Evolutionary conservation across 2,113 vertebrate genomes (phyloP).

Genomic region (Pycnonotus jocosus): DNA sequence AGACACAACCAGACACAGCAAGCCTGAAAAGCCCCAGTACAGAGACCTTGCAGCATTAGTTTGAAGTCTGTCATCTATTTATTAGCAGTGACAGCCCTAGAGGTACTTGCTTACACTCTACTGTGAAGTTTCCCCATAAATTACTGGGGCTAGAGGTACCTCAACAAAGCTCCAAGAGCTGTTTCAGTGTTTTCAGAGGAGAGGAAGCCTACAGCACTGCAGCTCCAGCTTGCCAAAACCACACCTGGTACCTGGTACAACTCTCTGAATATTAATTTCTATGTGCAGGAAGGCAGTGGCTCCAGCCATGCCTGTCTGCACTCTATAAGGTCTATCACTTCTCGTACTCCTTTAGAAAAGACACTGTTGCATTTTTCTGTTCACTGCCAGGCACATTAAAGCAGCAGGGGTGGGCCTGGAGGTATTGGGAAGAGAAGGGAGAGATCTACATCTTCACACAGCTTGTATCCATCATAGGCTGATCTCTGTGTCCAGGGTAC

Average conservation of each 20-base stretch:
- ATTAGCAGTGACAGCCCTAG: neutral
- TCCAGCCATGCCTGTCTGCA: neutral
- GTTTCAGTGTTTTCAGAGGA: neutral
- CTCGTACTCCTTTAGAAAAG: neutral
- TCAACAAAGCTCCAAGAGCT: neutral
- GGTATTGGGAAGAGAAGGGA: neutral
- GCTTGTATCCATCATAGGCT: neutral
- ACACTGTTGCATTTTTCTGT: neutral
- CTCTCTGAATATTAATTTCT: neutral
- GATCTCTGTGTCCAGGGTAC: neutral
- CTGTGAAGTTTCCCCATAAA: neutral
- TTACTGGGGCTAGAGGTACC: neutral
- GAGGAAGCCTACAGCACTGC: neutral
- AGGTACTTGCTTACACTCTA: neutral
- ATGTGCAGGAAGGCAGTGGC: neutral
- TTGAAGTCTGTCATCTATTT: neutral
- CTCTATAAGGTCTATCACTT: accelerated
- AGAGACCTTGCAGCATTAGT: neutral
- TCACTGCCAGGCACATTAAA: neutral
- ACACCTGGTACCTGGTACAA: accelerated
- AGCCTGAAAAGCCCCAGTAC: neutral
- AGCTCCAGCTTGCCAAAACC: neutral
- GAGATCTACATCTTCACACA: neutral
- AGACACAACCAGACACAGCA: neutral
- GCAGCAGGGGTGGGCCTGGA: neutral